Base-by-base conservation (phyloP, 1,140 invertebrate genomes). In the Grapholita molesta region DNA sequence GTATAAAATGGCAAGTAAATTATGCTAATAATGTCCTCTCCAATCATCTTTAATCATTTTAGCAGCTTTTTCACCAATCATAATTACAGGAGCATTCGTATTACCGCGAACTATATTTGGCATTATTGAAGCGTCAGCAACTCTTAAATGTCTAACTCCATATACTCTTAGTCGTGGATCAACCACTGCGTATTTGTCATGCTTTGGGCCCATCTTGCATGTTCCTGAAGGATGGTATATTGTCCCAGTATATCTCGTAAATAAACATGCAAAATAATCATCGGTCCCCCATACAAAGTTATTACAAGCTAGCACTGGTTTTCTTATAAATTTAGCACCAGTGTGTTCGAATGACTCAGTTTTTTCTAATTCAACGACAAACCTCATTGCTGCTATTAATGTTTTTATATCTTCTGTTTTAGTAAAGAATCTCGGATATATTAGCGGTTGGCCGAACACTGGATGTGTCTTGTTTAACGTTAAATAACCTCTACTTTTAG, bases 201-300 rank as follows among this genome's bases (percentile, higher is more conserved):
- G 85, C 11, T 74, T 67, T 0, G 94, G 93, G 0, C 96, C 97
- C 97, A 98, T 98, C 85, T 96, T 97, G 76, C 95, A 95, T 0
- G 96, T 97, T 0, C 96, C 96, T 0, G 94, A 93, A 30, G 95
- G 95, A 82, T 97, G 96, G 78, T 95, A 96, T 30, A 96, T 94
- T 1, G 94, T 95, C n/a, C 94, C 92, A 0, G 95, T 95, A 24
- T 95, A 93, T 68, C 94, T 92, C 23, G 93, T 88, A 0, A 94
- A 89, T 64, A 94, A 93, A 84, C 96, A 97, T 25, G 93, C 93
- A 92, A 95, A 96, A 78, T 97, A 97, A 23, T 90, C 90, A 75
- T 94, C 92, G 0, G 93, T 93, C 71, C 93, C 93, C 80, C 94
- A 94, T 5, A 83, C 76, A 71, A 92, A 92, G n/a, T 93, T 89